A percentile compares a stretch with the other conserved stretches of the same genome.
Conservation (phyloP, 2,888 invertebrate species). For the Hirtodrosophila trivittata region DNA sequence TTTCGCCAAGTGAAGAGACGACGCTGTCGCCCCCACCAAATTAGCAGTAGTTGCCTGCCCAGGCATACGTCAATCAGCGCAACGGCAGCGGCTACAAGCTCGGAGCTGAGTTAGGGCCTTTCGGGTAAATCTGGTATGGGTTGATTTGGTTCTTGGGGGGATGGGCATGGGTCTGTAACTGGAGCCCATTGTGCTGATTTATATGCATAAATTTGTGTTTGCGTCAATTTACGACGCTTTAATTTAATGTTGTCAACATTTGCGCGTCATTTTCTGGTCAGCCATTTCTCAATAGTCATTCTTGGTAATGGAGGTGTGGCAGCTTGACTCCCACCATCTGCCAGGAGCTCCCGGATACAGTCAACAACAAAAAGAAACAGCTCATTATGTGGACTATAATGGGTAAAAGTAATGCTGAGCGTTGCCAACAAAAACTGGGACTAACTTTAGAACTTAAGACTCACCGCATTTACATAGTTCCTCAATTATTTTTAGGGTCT, state of each 20-base stretch:
- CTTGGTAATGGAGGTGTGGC: conserved; percentile 53
- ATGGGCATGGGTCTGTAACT: neutral
- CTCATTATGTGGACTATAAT: conserved; percentile 4
- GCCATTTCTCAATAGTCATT: conserved; percentile 62
- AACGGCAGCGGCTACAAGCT: conserved; percentile 12
- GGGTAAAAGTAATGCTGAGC: no score
- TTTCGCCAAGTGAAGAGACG: conserved; percentile 25
- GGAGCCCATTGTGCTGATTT: conserved; percentile 52
- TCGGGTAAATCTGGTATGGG: no score
- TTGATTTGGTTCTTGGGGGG: no score
- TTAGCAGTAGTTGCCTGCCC: conserved; percentile 68
- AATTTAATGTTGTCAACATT: conserved; percentile 76
- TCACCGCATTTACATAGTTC: no score
- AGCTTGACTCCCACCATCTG: conserved; percentile 1
- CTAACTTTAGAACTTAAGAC: no score
- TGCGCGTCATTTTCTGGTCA: conserved; percentile 74
- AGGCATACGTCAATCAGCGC: conserved; percentile 65
- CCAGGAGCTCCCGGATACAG: neutral
- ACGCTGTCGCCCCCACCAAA: conserved; percentile 41
- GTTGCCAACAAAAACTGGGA: no score
- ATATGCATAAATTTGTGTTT: conserved; percentile 72
- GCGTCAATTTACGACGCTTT: conserved; percentile 64
- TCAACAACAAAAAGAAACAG: neutral
- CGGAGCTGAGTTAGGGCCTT: neutral
- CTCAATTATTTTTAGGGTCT: no score